phyloP scores from a whole-genome alignment of 2,797 vertebrate genomes.

The Rhinogobio ventralis region DNA sequence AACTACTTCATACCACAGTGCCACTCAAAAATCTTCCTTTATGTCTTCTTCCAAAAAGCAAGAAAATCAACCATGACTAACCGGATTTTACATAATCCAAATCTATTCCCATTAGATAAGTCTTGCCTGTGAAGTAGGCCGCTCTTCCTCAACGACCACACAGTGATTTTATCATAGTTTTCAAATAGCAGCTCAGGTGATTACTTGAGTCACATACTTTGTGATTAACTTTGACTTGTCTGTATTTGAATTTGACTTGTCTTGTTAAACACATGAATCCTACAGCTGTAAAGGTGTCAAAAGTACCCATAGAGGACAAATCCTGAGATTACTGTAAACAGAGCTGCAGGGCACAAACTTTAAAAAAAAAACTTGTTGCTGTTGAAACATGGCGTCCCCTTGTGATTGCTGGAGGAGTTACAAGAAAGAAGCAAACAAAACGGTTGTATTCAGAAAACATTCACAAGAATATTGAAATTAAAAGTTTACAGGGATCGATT shows the following conservation, averaged over 20 bases:
- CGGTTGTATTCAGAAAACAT: neutral
- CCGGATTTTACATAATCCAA: neutral
- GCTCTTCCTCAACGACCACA: neutral
- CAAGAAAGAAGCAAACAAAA: neutral
- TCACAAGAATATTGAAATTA: neutral
- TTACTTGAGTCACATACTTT: neutral
- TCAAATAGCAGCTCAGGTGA: conserved; percentile 28
- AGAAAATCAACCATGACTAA: neutral
- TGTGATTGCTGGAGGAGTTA: conserved; percentile 59
- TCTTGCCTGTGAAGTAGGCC: neutral
- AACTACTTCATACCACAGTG: conserved; percentile 2
- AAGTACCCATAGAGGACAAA: conserved; percentile 41
- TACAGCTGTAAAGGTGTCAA: conserved; percentile 26
- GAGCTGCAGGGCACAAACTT: conserved; percentile 38
- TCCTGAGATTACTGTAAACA: conserved; percentile 47
- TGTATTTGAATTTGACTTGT: conserved; percentile 46
- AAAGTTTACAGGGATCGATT: neutral
- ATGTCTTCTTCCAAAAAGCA: conserved; percentile 14
- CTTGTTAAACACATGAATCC: conserved; percentile 33
- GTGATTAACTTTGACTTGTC: conserved; percentile 49
- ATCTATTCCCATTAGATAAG: conserved; percentile 16
- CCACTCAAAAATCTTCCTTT: neutral
- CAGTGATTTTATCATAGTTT: conserved; percentile 49
- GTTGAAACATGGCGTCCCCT: conserved; percentile 67
- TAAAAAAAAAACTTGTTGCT: neutral